These are phyloP conservation scores for Syrista parreyssii DNA, from an alignment of 2,888 invertebrate species.

Conservation along the genomic window DNA sequence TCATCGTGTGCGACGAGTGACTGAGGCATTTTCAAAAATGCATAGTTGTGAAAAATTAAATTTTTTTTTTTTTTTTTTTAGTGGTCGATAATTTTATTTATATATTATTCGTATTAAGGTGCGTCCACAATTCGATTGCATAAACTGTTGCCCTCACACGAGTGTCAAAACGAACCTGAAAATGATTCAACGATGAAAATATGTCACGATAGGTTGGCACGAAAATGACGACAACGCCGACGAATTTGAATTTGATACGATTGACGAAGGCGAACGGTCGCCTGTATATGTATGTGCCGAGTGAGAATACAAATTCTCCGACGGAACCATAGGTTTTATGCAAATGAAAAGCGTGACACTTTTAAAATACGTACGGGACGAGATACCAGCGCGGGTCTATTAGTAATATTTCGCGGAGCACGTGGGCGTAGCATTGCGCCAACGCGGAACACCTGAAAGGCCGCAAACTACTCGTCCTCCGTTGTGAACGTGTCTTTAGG, in stretches of 20 bases:
- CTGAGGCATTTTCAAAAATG: no score
- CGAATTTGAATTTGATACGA: neutral
- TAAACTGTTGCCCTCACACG: neutral
- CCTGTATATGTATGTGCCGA: neutral
- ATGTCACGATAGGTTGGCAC: neutral
- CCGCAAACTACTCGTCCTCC: neutral
- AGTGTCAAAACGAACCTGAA: neutral
- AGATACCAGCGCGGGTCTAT: constrained; percentile 22
- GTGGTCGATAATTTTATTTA: no score
- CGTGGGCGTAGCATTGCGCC: constrained; percentile 30
- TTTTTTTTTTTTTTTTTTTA: no score
- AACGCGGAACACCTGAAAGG: constrained; percentile 27
- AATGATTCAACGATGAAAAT: neutral
- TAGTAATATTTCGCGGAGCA: constrained; percentile 21
- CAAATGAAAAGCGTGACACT: constrained; percentile 12
- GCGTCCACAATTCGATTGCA: no score
- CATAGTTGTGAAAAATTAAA: no score
- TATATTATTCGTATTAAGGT: no score
- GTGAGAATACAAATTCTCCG: neutral
- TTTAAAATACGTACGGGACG: constrained; percentile 21
- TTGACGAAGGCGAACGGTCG: neutral
- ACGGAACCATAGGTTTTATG: neutral
- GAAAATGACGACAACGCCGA: neutral
- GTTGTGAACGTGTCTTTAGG: neutral
- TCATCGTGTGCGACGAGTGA: no score